These are phyloP conservation scores for Tanytarsus gracilentus DNA, from an alignment of 2,888 invertebrate species.

Conservation along the genomic window DNA sequence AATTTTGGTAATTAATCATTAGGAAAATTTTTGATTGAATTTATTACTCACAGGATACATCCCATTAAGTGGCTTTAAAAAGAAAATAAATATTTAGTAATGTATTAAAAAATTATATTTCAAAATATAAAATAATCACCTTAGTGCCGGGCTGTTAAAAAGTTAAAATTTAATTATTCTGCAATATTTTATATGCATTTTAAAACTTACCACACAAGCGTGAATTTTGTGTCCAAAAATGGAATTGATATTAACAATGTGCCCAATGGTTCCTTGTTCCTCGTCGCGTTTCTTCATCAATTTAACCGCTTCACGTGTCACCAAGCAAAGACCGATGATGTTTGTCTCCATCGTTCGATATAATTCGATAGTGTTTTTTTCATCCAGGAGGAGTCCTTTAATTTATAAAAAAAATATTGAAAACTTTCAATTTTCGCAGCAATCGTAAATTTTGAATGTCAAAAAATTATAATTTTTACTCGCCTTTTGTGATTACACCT, in stretches of 20 bases:
- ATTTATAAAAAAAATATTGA: no score
- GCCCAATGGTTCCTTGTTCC: conserved; percentile 19
- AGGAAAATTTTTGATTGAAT: no score
- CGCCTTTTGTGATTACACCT: no score
- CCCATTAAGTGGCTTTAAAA: conserved; percentile 35
- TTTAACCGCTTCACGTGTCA: conserved; percentile 46
- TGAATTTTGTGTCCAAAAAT: conserved; percentile 26
- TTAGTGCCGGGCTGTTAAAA: background rate
- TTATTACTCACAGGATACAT: conserved; percentile 35
- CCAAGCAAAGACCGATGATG: conserved; percentile 46
- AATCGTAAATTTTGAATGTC: no score
- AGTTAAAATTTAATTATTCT: background rate
- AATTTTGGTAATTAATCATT: no score
- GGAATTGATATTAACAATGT: conserved; percentile 20
- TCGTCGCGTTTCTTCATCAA: conserved; percentile 44
- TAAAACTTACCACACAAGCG: conserved; percentile 2
- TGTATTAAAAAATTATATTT: no score
- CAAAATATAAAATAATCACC: no score
- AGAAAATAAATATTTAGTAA: background rate
- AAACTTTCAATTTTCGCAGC: no score
- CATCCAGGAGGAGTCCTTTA: conserved; percentile 33
- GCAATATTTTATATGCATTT: background rate
- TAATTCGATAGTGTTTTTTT: conserved; percentile 39
- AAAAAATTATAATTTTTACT: no score
- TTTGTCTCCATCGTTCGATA: conserved; percentile 44